Evolutionary conservation across 2,113 vertebrate species (phyloP).

Genomic region (Dissostichus mawsoni): DNA sequence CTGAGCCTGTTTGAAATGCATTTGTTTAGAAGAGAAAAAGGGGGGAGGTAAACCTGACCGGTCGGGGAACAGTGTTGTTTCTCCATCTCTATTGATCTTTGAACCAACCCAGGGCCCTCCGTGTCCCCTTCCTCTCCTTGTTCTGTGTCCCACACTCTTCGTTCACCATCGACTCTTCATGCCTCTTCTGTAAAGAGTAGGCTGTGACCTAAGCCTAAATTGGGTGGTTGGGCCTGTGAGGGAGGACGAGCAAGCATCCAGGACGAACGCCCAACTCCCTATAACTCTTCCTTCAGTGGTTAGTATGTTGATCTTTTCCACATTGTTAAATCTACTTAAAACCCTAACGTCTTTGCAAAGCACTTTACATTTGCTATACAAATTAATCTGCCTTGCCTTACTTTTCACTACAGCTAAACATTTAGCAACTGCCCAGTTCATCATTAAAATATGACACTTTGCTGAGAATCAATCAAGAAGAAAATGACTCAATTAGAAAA

Average conservation of each 20-base stretch:
- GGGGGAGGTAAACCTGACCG: slow-evolving; percentile 66
- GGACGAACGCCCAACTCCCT: slow-evolving; percentile 22
- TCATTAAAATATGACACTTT: neutral
- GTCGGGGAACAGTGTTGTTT: slow-evolving; percentile 58
- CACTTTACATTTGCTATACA: neutral
- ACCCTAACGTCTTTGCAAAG: too few species aligned
- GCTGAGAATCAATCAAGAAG: neutral
- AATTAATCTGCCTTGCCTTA: too few species aligned
- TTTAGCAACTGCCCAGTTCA: neutral
- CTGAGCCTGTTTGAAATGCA: slow-evolving; percentile 84
- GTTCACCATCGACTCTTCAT: slow-evolving; percentile 53
- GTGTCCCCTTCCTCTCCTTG: slow-evolving; percentile 3
- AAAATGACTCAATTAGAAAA: neutral
- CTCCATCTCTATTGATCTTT: slow-evolving; percentile 78
- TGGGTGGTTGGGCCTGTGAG: slow-evolving; percentile 23
- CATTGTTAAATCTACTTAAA: too few species aligned
- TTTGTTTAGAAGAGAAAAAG: slow-evolving; percentile 91
- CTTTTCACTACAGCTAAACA: neutral
- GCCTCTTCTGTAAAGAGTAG: slow-evolving; percentile 17
- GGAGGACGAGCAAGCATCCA: neutral
- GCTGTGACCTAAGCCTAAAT: slow-evolving; percentile 21
- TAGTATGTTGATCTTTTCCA: neutral
- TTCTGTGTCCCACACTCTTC: slow-evolving; percentile 14
- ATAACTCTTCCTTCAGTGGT: neutral
- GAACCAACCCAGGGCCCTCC: slow-evolving; percentile 47